Percentiles rank a stretch among this genome's conserved stretches.
phyloP scores from a whole-genome alignment of 2,888 invertebrate genomes.

The Cheilosia scutellata region DNA sequence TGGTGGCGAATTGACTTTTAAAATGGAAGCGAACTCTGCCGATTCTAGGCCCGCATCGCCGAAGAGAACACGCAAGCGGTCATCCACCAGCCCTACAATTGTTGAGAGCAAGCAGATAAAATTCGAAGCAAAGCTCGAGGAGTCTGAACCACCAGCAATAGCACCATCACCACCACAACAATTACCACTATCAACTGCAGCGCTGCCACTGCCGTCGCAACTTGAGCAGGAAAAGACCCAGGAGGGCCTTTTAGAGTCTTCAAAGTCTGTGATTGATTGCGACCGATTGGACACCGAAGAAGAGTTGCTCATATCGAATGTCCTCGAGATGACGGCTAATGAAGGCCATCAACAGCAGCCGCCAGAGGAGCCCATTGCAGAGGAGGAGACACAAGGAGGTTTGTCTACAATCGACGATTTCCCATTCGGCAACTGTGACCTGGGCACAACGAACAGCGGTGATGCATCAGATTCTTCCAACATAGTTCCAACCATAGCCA shows the following conservation, averaged over 20 bases:
- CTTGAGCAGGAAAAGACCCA: conserved; percentile 32
- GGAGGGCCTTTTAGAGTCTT: conserved; percentile 18
- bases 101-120: conserved; percentile 65
- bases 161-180: conserved; percentile 14
- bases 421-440: conserved; percentile 64
- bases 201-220: background rate
- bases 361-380: conserved; percentile 33
- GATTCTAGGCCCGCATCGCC: conserved; percentile 41
- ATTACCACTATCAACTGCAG: background rate
- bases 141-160: conserved; percentile 31
- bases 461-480: conserved; percentile 68
- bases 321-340: conserved; percentile 63
- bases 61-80: conserved; percentile 60
- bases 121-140: conserved; percentile 51
- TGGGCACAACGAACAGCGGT: conserved; percentile 60
- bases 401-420: conserved; percentile 67
- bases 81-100: conserved; percentile 62
- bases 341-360: conserved; percentile 39
- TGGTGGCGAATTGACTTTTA: conserved; percentile 21
- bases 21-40: conserved; percentile 39
- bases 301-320: conserved; percentile 67
- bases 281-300: conserved; percentile 64
- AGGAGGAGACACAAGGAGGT: conserved; percentile 52
- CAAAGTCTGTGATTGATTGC: conserved; percentile 58
- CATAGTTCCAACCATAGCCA: conserved; percentile 66